Conservation (phyloP, 37 sponge, comb jelly and placozoan species). For the Theonella swinhoei region DNA sequence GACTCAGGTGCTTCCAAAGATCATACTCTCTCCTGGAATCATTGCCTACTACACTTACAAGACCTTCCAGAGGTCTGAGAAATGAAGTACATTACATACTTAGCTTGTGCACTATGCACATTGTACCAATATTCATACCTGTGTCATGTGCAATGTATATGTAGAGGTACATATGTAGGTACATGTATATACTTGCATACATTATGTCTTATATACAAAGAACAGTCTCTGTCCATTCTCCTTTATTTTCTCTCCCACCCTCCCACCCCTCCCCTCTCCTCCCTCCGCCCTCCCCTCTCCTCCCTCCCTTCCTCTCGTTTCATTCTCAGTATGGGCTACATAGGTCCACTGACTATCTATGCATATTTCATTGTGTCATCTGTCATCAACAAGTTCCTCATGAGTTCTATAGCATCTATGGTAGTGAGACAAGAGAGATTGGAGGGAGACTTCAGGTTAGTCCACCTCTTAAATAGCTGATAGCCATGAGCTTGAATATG, state of each 20-base stretch:
- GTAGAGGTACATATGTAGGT: too few relatives aligned
- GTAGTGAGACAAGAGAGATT: conserved; percentile 66
- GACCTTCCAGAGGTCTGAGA: conserved; percentile 60
- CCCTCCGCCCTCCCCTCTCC: not conserved
- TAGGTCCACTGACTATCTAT: conserved; percentile 64
- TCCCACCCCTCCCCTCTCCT: not conserved
- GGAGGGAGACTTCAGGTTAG: conserved; percentile 91
- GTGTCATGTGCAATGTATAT: too few relatives aligned
- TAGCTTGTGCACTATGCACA: too few relatives aligned
- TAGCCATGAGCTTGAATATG: not conserved
- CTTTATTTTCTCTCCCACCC: not conserved
- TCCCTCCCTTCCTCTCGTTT: not conserved
- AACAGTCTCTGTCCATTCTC: not conserved
- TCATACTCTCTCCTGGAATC: conserved; percentile 72
- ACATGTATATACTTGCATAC: too few relatives aligned
- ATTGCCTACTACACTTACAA: conserved; percentile 86
- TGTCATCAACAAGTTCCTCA: conserved; percentile 80
- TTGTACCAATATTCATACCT: too few relatives aligned
- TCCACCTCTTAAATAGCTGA: too few relatives aligned
- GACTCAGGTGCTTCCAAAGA: conserved; percentile 66
- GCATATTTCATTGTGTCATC: conserved; percentile 62
- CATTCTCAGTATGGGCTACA: conserved; percentile 54
- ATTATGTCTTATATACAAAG: not conserved
- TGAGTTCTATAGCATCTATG: conserved; percentile 66
- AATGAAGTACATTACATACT: not conserved